Base-by-base conservation (phyloP, 2,113 vertebrate genomes). In the Syrrhaptes paradoxus region DNA sequence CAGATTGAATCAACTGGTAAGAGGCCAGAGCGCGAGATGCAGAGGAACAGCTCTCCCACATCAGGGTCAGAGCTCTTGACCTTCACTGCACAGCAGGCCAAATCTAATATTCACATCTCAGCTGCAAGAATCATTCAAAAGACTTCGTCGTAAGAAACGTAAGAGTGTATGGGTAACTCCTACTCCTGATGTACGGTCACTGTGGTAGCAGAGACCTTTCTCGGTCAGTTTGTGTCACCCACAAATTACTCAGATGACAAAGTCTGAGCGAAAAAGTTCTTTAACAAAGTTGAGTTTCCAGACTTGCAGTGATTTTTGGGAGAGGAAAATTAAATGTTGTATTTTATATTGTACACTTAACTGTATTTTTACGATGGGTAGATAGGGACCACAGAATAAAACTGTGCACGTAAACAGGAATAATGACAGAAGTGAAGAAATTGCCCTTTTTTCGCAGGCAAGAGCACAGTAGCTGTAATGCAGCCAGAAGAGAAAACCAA, bases 1-100 rank as follows among this genome's bases (percentile, higher is more conserved):
- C 89, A 91, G 84, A 76, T 76, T 76, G 89, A 79, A 93, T 61
- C 81, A 46, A 43, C 73, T 58, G 89, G 16, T 65, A n/a, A 73
- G 62, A 79, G 89, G 91, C 66, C 81, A 73, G 74, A 89, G 91
- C 58, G 81, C 87, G 89, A 46, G 76, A 80, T 48, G 65, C 84
- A 87, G 57, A 58, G 61, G 81, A 62, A 95, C 18, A 74, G 90
- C 91, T 86, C 49, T 85, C 68, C 83, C 48, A 31, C 43, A 45
- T 29, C 75, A 90, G 80, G 76, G 85, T 91, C 74, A 74, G 7
- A 91, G 75, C 72, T 88, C 75, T 93, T 95, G 82, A 57, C 59
- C 91, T 48, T 7, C 26, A 3, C 65, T 38, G 76, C 86, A 43
- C 67, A 67, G 55, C 71, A 68, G 52, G 75, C 36, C 87, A 89